A percentile compares a stretch with the other conserved stretches of the same genome.
Conservation (phyloP, 2,888 invertebrate species). For the Clitarchus hookeri region DNA sequence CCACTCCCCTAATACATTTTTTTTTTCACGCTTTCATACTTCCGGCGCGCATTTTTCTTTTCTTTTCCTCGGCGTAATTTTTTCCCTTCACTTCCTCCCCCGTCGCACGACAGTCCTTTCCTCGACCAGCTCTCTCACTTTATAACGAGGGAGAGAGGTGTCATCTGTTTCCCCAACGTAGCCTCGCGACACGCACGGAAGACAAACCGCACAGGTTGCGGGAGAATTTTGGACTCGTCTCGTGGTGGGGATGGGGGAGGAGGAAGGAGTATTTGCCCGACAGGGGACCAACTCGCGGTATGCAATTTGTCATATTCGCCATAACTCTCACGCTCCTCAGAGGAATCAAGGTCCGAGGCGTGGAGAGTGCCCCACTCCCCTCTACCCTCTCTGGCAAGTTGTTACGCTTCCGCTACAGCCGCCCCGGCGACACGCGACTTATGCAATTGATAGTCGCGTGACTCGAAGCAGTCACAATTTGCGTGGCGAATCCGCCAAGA, state of each 20-base stretch:
- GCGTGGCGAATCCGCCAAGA: neutral
- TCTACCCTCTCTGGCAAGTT: neutral
- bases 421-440: neutral
- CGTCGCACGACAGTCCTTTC: neutral
- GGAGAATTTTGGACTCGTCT: neutral
- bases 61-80: neutral
- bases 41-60: neutral
- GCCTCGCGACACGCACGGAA: neutral
- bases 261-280: neutral
- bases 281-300: neutral
- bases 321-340: neutral
- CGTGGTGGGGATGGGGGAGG: neutral
- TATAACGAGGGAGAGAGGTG: neutral
- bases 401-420: neutral
- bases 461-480: neutral
- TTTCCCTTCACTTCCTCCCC: neutral
- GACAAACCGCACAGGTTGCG: neutral
- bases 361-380: neutral
- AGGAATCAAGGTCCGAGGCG: neutral
- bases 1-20: neutral
- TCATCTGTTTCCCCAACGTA: neutral
- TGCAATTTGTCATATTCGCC: conserved; percentile 14
- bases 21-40: neutral
- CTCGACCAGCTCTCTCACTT: neutral
- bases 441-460: neutral